Percentiles rank a stretch among this genome's conserved stretches.
Evolutionary conservation across 2,888 invertebrate species (phyloP).

Genomic region (Corbicula japonica): DNA sequence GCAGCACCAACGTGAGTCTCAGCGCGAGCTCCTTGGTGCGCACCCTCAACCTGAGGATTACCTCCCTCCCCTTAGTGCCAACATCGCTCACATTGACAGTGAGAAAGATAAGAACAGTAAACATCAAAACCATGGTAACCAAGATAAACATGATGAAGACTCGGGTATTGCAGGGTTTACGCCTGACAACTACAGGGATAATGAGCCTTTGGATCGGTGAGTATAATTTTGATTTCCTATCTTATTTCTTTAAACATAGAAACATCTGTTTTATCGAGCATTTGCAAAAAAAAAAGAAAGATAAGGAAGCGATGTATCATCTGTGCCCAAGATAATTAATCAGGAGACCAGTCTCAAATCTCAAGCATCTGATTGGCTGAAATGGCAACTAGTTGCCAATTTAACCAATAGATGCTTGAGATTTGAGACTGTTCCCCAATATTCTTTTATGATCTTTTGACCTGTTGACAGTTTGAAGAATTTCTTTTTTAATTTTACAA

Average conservation of each 20-base stretch:
- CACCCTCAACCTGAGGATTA: too few species aligned
- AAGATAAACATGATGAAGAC: slow-evolving; percentile 74
- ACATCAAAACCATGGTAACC: slow-evolving; percentile 66
- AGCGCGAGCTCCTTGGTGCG: slow-evolving; percentile 41
- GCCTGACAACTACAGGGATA: slow-evolving; percentile 77
- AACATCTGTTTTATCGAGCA: slow-evolving; percentile 4
- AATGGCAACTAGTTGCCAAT: too few species aligned
- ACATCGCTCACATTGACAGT: slow-evolving; percentile 70
- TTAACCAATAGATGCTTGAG: too few species aligned
- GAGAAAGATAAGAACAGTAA: slow-evolving; percentile 48
- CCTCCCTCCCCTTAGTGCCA: slow-evolving; percentile 70
- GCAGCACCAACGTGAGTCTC: slow-evolving; percentile 31
- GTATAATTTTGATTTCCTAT: slow-evolving; percentile 20
- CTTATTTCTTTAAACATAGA: neutral
- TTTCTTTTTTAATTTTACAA: too few species aligned
- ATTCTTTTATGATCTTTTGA: too few species aligned
- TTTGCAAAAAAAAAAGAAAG: too few species aligned
- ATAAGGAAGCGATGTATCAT: too few species aligned
- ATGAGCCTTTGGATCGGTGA: slow-evolving; percentile 74
- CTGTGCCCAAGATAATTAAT: too few species aligned
- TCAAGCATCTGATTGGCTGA: too few species aligned
- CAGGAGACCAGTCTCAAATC: too few species aligned
- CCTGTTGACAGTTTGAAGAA: too few species aligned
- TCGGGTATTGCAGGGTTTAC: slow-evolving; percentile 80
- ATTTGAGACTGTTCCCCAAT: too few species aligned